phyloP scores from a whole-genome alignment of 2,888 invertebrate species.

The Himalopsyche kuldschensis region DNA sequence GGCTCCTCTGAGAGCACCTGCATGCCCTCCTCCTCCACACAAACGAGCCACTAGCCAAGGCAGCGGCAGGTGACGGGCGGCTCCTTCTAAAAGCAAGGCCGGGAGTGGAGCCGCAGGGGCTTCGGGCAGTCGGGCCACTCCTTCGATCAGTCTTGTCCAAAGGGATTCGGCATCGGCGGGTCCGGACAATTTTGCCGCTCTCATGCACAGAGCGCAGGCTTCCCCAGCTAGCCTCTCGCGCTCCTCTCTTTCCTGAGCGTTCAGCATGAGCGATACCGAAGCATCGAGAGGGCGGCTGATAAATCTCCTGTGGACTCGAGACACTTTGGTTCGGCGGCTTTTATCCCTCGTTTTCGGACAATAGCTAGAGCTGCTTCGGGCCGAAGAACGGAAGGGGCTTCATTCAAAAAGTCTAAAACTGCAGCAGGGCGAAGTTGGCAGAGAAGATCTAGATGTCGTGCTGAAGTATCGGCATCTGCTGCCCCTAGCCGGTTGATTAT shows the following conservation, averaged over 20 bases:
- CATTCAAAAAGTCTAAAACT: constrained; percentile 47
- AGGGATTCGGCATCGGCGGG: constrained; percentile 39
- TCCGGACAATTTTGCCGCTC: constrained; percentile 42
- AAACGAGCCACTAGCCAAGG: constrained; percentile 46
- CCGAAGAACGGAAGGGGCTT: constrained; percentile 48
- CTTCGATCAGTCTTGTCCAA: constrained; percentile 36
- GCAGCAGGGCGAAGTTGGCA: constrained; percentile 45
- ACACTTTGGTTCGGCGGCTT: constrained; percentile 50
- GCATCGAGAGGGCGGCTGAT: constrained; percentile 50
- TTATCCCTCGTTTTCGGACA: constrained; percentile 46
- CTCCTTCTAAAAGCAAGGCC: constrained; percentile 49
- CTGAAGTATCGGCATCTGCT: constrained; percentile 47
- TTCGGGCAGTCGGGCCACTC: constrained; percentile 26
- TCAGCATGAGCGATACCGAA: constrained; percentile 44
- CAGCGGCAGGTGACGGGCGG: constrained; percentile 47
- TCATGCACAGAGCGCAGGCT: constrained; percentile 48
- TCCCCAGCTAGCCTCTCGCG: constrained; percentile 42
- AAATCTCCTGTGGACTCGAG: constrained; percentile 54
- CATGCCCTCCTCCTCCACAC: constrained; percentile 41
- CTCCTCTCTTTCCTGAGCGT: constrained; percentile 25
- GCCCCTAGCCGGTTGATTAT: constrained; percentile 46
- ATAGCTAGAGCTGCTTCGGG: constrained; percentile 52
- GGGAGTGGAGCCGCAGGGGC: constrained; percentile 41
- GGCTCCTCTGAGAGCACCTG: constrained; percentile 34
- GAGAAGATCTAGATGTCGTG: constrained; percentile 47